phyloP scores from a whole-genome alignment of 2,888 invertebrate species.

The Eledona agricola region DNA sequence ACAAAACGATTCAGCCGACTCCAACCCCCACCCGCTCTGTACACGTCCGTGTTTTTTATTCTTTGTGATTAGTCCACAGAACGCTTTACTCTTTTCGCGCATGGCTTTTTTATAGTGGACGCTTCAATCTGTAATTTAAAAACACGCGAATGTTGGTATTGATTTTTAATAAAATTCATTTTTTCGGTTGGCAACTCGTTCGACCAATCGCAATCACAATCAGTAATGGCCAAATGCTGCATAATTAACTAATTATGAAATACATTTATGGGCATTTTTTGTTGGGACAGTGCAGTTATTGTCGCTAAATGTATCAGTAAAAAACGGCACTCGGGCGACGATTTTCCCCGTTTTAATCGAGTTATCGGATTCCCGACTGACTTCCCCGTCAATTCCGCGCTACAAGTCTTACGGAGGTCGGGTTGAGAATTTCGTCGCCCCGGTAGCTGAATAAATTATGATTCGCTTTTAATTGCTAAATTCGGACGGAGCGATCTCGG shows the following conservation, averaged over 20 bases:
- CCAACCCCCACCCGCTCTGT: conserved; percentile 46
- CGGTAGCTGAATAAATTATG: conserved; percentile 15
- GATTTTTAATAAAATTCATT: conserved; percentile 65
- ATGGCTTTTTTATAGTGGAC: conserved; percentile 63
- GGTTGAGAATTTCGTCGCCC: not conserved
- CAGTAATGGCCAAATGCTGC: conserved; percentile 62
- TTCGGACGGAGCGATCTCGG: conserved; percentile 1
- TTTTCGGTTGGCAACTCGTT: conserved; percentile 63
- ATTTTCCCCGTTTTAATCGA: conserved; percentile 35
- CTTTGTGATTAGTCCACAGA: conserved; percentile 64
- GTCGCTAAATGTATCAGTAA: conserved; percentile 53
- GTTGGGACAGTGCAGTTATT: conserved; percentile 49
- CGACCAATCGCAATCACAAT: conserved; percentile 62
- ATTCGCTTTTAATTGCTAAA: conserved; percentile 21
- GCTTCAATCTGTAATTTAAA: conserved; percentile 64
- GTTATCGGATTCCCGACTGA: conserved; percentile 2
- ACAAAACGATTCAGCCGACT: conserved; percentile 57
- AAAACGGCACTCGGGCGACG: conserved; percentile 47
- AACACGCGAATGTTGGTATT: conserved; percentile 63
- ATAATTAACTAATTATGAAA: conserved; percentile 63
- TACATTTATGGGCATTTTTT: conserved; percentile 59
- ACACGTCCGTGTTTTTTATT: conserved; percentile 62
- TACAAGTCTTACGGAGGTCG: conserved; percentile 4
- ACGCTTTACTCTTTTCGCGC: conserved; percentile 63
- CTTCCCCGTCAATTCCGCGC: not conserved